phyloP scores from a whole-genome alignment of 2,888 invertebrate species.

The Lochmaea capreae region DNA sequence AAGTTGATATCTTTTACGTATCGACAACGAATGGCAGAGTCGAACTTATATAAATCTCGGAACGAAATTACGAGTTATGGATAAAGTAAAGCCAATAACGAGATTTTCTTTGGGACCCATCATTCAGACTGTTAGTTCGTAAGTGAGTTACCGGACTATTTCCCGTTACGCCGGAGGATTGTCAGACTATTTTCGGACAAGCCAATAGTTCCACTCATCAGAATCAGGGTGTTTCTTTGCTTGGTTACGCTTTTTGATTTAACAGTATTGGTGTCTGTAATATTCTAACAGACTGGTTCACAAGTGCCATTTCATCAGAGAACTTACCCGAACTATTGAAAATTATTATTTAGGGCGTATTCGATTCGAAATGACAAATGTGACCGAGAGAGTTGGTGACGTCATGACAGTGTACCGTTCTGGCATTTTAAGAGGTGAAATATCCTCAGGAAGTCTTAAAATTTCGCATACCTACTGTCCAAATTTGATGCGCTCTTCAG shows the following conservation, averaged over 20 bases:
- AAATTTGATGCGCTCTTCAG: too few relatives aligned
- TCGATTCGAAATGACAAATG: too few relatives aligned
- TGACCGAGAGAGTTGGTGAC: too few relatives aligned
- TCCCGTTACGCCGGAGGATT: slow-evolving; percentile 52
- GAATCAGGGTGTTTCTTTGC: slow-evolving; percentile 25
- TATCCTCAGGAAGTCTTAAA: too few relatives aligned
- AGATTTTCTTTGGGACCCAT: slow-evolving; percentile 53
- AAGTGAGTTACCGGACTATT: slow-evolving; percentile 57
- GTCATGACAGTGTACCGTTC: too few relatives aligned
- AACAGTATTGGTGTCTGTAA: too few relatives aligned
- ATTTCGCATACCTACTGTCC: too few relatives aligned
- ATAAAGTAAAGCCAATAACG: slow-evolving; percentile 49
- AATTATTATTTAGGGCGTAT: too few relatives aligned
- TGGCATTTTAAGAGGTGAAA: too few relatives aligned
- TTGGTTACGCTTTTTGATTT: not conserved
- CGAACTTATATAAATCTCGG: slow-evolving; percentile 11
- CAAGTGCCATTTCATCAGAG: too few relatives aligned
- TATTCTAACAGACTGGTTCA: too few relatives aligned
- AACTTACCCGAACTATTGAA: too few relatives aligned
- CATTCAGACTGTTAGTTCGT: slow-evolving; percentile 52
- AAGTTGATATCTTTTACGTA: slow-evolving; percentile 32
- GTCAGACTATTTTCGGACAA: slow-evolving; percentile 58
- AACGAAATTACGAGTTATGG: slow-evolving; percentile 49
- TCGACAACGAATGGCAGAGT: slow-evolving; percentile 20
- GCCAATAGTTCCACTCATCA: slow-evolving; percentile 52